phyloP scores from a whole-genome alignment of 2,113 vertebrate species.

The Sprattus sprattus region DNA sequence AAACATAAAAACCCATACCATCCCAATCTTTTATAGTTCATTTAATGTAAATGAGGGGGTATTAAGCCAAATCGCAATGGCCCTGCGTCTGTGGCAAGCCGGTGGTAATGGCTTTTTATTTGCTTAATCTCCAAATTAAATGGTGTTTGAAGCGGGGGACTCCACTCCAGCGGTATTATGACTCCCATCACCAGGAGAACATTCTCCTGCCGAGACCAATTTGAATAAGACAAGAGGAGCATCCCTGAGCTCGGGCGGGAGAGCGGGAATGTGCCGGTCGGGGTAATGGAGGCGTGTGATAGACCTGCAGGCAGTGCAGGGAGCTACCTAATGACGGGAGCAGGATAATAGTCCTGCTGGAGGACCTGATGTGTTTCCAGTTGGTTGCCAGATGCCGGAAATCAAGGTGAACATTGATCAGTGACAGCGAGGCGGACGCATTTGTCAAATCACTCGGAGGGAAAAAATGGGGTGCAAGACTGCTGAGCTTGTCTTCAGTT shows the following conservation, averaged over 20 bases:
- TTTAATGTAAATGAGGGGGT: slow-evolving; percentile 87
- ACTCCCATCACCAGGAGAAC: slow-evolving; percentile 92
- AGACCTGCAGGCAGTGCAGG: slow-evolving; percentile 80
- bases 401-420: slow-evolving; percentile 94
- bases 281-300: slow-evolving; percentile 79
- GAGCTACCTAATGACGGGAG: slow-evolving; percentile 96
- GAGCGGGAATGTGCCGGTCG: slow-evolving; percentile 87
- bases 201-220: slow-evolving; percentile 98
- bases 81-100: slow-evolving; percentile 75
- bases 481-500: background rate
- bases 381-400: slow-evolving; percentile 96
- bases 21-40: slow-evolving; percentile 82
- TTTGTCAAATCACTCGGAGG: slow-evolving; percentile 45
- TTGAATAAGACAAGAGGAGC: slow-evolving; percentile 91
- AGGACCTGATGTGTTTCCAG: slow-evolving; percentile 94
- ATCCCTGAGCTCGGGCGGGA: slow-evolving; percentile 83
- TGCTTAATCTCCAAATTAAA: slow-evolving; percentile 95
- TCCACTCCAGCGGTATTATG: slow-evolving; percentile 77
- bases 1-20: slow-evolving; percentile 43
- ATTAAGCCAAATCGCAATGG: slow-evolving; percentile 87
- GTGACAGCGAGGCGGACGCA: slow-evolving; percentile 76
- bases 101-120: slow-evolving; percentile 86
- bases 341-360: slow-evolving; percentile 92
- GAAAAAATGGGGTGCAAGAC: background rate
- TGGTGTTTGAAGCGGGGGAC: slow-evolving; percentile 83